phyloP scores from a whole-genome alignment of 1,140 invertebrate genomes.

The Psilanteris sp. region DNA sequence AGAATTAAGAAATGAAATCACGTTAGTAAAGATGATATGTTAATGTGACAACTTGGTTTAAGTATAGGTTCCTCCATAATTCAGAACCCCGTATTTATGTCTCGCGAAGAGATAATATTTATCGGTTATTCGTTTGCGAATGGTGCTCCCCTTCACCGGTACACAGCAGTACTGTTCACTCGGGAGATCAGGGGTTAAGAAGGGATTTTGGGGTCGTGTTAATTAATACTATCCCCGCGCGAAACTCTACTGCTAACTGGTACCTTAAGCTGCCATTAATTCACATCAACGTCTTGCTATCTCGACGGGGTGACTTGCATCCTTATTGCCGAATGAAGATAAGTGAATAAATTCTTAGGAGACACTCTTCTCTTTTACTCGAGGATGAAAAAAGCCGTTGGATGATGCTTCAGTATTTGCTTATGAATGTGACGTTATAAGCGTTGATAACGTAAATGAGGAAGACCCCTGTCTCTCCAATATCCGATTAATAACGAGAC shows the following conservation, averaged over 20 bases:
- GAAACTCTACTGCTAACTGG: slow-evolving; percentile 40
- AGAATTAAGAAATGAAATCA: too few species aligned
- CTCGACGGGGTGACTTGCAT: slow-evolving; percentile 74
- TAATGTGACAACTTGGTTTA: slow-evolving; percentile 29
- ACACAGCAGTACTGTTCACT: slow-evolving; percentile 33
- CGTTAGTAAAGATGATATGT: slow-evolving; percentile 3
- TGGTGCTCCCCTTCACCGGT: slow-evolving; percentile 23
- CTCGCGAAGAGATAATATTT: slow-evolving; percentile 54
- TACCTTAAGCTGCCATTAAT: slow-evolving; percentile 78
- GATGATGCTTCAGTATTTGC: slow-evolving; percentile 31
- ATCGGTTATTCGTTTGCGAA: slow-evolving; percentile 56
- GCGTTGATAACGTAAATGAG: slow-evolving; percentile 28
- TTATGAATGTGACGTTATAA: slow-evolving; percentile 31
- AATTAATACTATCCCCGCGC: slow-evolving; percentile 69
- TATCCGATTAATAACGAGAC: slow-evolving; percentile 25
- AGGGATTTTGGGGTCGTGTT: slow-evolving; percentile 75
- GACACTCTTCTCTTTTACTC: slow-evolving; percentile 26
- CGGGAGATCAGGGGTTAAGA: slow-evolving; percentile 70
- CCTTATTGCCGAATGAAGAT: slow-evolving; percentile 76
- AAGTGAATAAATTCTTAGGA: slow-evolving; percentile 61
- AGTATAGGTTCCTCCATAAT: slow-evolving; percentile 42
- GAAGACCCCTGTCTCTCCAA: not conserved
- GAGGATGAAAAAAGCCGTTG: slow-evolving; percentile 17
- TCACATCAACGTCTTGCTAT: slow-evolving; percentile 80
- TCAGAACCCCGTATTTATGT: slow-evolving; percentile 45